A percentile compares a stretch with the other conserved stretches of the same genome.
Conservation (phyloP, 2,113 vertebrate genomes). For the Sceloporus undulatus region DNA sequence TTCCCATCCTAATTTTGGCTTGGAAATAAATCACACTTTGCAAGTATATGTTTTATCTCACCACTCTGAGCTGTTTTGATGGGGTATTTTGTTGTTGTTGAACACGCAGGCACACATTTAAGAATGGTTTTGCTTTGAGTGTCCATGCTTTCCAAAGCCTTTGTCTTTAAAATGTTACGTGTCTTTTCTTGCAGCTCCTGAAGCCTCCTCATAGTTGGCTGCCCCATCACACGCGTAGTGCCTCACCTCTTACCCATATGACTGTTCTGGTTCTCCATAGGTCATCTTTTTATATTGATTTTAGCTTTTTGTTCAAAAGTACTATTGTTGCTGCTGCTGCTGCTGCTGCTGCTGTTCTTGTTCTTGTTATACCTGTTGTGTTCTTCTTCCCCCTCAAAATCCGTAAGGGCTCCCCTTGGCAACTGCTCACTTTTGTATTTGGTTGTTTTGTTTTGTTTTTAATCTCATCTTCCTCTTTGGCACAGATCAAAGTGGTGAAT, state of each 20-base stretch:
- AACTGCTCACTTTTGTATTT: slow-evolving; percentile 52
- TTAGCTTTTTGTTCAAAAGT: slow-evolving; percentile 40
- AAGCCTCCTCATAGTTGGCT: slow-evolving; percentile 60
- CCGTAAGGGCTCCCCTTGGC: neutral
- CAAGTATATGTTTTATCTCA: slow-evolving; percentile 65
- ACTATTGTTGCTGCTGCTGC: slow-evolving; percentile 34
- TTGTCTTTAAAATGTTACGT: slow-evolving; percentile 58
- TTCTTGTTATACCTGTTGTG: neutral
- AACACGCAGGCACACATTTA: neutral
- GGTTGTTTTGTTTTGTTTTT: slow-evolving; percentile 48
- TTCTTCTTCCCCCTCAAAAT: slow-evolving; percentile 50
- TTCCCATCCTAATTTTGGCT: slow-evolving; percentile 44
- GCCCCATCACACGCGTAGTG: slow-evolving; percentile 64
- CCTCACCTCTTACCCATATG: slow-evolving; percentile 64
- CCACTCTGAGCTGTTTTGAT: slow-evolving; percentile 52
- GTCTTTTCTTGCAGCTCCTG: slow-evolving; percentile 73
- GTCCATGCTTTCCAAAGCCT: slow-evolving; percentile 60
- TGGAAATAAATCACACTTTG: slow-evolving; percentile 38
- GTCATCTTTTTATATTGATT: slow-evolving; percentile 51
- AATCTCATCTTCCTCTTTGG: slow-evolving; percentile 38
- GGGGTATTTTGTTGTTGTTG: slow-evolving; percentile 33
- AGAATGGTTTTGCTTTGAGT: slow-evolving; percentile 67
- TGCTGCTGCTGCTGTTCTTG: slow-evolving; percentile 34
- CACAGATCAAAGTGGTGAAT: slow-evolving; percentile 98
- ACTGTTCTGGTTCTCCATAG: slow-evolving; percentile 54